phyloP scores from a whole-genome alignment of 2,797 vertebrate species.

The Rhincodon typus region DNA sequence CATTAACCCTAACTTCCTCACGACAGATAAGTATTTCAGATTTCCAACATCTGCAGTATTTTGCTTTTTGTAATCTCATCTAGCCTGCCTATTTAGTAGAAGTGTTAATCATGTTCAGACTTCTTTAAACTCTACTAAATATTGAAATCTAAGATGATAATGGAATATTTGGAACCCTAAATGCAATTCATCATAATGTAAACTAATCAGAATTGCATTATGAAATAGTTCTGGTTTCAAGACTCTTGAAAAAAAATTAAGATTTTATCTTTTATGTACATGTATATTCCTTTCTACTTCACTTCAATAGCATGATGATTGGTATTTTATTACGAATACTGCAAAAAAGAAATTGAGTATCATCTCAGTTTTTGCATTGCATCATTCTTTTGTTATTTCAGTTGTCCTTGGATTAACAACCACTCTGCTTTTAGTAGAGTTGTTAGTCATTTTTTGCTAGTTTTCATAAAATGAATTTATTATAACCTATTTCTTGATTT shows the following conservation, averaged over 20 bases:
- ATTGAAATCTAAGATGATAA: background rate
- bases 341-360: background rate
- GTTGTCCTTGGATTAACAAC: background rate
- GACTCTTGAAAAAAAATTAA: background rate
- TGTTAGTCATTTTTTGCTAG: background rate
- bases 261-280: background rate
- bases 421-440: background rate
- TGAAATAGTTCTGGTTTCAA: background rate
- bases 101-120: constrained; percentile 18
- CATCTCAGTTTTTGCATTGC: background rate
- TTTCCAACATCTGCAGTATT: background rate
- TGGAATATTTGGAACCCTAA: background rate
- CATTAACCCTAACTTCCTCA: background rate
- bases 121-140: background rate
- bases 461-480: background rate
- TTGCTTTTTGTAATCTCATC: background rate
- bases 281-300: background rate
- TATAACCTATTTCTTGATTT: background rate
- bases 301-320: background rate
- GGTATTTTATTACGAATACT: background rate
- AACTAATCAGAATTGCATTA: too few species aligned
- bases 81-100: background rate
- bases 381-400: background rate
- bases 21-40: too few species aligned
- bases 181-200: background rate